Percentiles rank a stretch among this genome's conserved stretches.
phyloP scores from a whole-genome alignment of 2,113 vertebrate genomes.

The Bucco capensis region DNA sequence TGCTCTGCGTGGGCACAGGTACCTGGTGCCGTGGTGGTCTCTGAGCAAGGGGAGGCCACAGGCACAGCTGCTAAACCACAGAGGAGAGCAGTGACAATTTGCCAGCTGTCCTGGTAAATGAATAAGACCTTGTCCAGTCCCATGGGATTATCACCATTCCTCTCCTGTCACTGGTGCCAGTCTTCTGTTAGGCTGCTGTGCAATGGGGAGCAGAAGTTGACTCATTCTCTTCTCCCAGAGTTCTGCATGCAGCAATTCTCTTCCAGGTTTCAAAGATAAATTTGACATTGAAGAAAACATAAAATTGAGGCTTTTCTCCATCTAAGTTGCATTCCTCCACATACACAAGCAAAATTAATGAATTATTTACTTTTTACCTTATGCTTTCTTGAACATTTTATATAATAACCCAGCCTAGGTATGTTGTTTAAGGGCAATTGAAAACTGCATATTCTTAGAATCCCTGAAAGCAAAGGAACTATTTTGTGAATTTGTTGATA shows the following conservation, averaged over 20 bases:
- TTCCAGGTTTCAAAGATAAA: not conserved
- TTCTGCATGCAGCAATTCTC: not conserved
- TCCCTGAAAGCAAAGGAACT: not conserved
- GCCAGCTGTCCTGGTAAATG: not conserved
- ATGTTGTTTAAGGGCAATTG: not conserved
- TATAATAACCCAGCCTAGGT: not conserved
- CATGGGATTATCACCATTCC: rapidly evolving
- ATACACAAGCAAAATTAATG: not conserved
- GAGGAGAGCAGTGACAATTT: not conserved
- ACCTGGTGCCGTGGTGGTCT: not conserved
- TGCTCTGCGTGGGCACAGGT: too few species aligned
- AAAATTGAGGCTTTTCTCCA: not conserved
- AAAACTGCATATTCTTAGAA: not conserved
- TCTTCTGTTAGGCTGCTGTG: not conserved
- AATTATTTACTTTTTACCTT: not conserved
- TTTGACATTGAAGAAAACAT: not conserved
- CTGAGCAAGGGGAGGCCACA: not conserved
- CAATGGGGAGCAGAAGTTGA: rapidly evolving
- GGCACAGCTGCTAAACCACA: not conserved
- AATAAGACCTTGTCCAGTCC: not conserved
- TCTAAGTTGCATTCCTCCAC: not conserved
- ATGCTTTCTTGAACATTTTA: not conserved
- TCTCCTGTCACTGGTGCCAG: not conserved
- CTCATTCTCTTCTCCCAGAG: not conserved
- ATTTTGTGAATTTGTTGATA: not conserved